Conservation (phyloP, 2,797 vertebrate genomes). For the Halcyon leucocephala region DNA sequence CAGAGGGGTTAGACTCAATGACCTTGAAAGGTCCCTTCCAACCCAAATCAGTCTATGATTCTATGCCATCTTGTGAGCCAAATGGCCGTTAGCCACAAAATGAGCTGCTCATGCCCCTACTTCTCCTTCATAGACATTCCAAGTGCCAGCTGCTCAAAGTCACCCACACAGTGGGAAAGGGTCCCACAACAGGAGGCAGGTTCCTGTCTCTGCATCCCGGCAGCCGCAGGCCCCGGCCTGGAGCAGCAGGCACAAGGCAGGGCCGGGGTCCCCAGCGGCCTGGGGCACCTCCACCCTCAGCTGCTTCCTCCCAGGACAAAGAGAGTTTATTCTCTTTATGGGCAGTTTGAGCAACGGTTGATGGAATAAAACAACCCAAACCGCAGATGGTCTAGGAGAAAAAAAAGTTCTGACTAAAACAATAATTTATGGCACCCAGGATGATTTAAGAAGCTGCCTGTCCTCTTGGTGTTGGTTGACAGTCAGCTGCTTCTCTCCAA, state of each 20-base stretch:
- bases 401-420: background rate
- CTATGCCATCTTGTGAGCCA: background rate
- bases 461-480: accelerated
- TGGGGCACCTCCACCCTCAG: accelerated
- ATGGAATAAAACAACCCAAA: accelerated
- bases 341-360: accelerated
- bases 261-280: background rate
- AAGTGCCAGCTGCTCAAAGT: too few relatives aligned
- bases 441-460: background rate
- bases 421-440: too few relatives aligned
- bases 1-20: background rate
- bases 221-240: background rate
- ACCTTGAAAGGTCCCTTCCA: background rate
- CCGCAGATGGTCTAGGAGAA: background rate
- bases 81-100: background rate
- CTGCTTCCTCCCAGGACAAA: background rate
- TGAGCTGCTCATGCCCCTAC: background rate
- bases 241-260: background rate
- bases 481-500: background rate
- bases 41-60: background rate
- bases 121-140: background rate
- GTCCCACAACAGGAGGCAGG: accelerated
- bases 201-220: background rate
- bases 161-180: background rate
- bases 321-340: background rate